Evolutionary conservation across 2,113 vertebrate genomes (phyloP), one percentile per base, ranked within the genome.

Genomic region (Urocitellus parryii): DNA sequence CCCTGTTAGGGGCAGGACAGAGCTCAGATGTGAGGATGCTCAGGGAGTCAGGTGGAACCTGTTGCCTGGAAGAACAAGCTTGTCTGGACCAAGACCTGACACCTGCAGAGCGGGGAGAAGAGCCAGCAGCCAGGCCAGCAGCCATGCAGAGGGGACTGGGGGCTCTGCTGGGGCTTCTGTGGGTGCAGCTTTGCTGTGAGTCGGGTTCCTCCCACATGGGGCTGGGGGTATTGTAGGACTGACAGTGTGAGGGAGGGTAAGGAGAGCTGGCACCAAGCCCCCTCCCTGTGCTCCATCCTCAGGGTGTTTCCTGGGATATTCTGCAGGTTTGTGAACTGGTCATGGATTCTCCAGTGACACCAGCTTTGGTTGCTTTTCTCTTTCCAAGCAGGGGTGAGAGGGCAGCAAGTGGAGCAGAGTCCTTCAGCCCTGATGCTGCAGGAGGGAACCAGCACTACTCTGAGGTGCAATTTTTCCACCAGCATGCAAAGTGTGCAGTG

Each of bases 381-480:
- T 94, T 87, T 92, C 77, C 32, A 32, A 37, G 11, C 85, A 97
- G 95, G 32, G 39, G 88, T 97, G 78, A 91, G 8, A 76, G 88
- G 78, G 0, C 0, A 27, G 39, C 10, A 77, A 1, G 95, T 92
- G 92, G 61, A 93, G 37, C 97, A 97, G 80, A 91, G 48, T 17
- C 74, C 78, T 83, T 42, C 68, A 37, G 17, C 0, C 61, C 17
- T 51, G 48, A 80, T 5, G 34, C 20, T 68, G 65, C 91, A 81
- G 16, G 78, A 96, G 34, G 96, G 88, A 96, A 4, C 14, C 48
- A 70, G 2, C 18, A 1, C 4, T 67, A 68, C 14, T 2, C 20
- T 96, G 72, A 81, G 48, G 24, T 97, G 88, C 63, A 89, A 27
- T 7, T 96, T 85, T 89, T 96, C 95, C 8, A 5, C 0, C 0